These are phyloP conservation scores for Aegithalos caudatus DNA, from an alignment of 2,113 vertebrate genomes.

Conservation along the genomic window DNA sequence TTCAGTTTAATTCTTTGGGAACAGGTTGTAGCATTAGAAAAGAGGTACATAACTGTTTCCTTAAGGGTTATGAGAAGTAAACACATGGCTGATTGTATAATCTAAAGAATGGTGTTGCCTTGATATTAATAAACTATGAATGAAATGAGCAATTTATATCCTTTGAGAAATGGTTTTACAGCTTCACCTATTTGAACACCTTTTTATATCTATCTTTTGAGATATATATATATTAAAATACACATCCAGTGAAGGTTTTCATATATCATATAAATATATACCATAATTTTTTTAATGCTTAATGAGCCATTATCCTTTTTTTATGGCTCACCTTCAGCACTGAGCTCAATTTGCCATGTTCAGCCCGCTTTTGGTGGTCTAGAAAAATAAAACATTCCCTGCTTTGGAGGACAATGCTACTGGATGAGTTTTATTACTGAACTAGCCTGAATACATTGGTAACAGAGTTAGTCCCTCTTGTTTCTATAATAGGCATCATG, in stretches of 20 bases:
- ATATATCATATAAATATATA: not conserved
- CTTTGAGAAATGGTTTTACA: not conserved
- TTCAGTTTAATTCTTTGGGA: not conserved
- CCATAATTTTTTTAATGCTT: not conserved
- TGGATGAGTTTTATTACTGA: not conserved
- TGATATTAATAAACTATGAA: not conserved
- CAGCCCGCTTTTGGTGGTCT: not conserved
- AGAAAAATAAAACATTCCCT: not conserved
- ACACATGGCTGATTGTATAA: not conserved
- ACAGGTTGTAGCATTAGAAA: not conserved
- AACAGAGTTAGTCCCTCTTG: not conserved
- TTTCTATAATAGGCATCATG: not conserved
- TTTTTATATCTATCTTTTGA: not conserved
- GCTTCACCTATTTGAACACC: not conserved
- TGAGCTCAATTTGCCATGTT: not conserved
- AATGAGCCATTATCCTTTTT: not conserved
- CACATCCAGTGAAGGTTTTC: not conserved
- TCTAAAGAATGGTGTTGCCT: not conserved
- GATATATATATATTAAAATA: not conserved
- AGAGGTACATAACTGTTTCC: fast-evolving
- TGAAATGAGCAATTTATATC: not conserved
- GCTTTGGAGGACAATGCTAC: not conserved
- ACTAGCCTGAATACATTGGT: not conserved
- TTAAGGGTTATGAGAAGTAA: not conserved
- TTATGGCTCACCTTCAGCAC: not conserved